Percentiles rank a stretch among this genome's conserved stretches.
Conservation (phyloP, 1,140 invertebrate genomes). For the Ectropis grisescens region DNA sequence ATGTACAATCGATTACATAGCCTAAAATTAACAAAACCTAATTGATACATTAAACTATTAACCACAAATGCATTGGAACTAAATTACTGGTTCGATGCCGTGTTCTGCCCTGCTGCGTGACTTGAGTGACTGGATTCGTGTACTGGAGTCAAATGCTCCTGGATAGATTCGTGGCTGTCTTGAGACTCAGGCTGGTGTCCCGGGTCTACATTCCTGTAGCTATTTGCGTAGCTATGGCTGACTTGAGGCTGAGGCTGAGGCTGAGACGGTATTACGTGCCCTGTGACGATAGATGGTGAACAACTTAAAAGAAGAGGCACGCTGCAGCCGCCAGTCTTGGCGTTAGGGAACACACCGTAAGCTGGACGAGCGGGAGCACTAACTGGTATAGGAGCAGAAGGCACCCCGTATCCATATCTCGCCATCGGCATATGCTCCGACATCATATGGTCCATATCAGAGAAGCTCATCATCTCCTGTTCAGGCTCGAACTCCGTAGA, state of each 20-base stretch:
- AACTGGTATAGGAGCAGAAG: conserved; percentile 1
- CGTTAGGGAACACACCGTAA: conserved; percentile 40
- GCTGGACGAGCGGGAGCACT: conserved; percentile 10
- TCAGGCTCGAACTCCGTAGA: conserved; percentile 16
- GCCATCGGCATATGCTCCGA: conserved; percentile 21
- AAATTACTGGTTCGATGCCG: too few species aligned
- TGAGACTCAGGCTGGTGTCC: conserved; percentile 5
- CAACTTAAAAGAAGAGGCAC: conserved; percentile 49
- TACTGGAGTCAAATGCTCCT: conserved; percentile 9
- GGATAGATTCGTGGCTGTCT: conserved; percentile 2
- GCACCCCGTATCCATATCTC: conserved; percentile 19
- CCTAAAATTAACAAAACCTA: too few species aligned
- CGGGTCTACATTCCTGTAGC: too few species aligned
- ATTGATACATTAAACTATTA: too few species aligned
- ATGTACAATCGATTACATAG: too few species aligned
- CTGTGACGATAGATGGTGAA: conserved; percentile 34
- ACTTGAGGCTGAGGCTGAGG: conserved; percentile 1
- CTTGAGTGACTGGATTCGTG: conserved; percentile 12
- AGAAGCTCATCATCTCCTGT: conserved; percentile 29
- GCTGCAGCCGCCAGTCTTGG: conserved; percentile 28
- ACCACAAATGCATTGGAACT: too few species aligned
- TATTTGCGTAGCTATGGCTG: conserved; percentile 5
- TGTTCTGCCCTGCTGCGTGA: too few species aligned
- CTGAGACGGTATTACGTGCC: conserved; percentile 22
- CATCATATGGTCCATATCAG: conserved; percentile 25